Conservation (phyloP, 2,888 invertebrate species). For the Alsophila aescularia region DNA sequence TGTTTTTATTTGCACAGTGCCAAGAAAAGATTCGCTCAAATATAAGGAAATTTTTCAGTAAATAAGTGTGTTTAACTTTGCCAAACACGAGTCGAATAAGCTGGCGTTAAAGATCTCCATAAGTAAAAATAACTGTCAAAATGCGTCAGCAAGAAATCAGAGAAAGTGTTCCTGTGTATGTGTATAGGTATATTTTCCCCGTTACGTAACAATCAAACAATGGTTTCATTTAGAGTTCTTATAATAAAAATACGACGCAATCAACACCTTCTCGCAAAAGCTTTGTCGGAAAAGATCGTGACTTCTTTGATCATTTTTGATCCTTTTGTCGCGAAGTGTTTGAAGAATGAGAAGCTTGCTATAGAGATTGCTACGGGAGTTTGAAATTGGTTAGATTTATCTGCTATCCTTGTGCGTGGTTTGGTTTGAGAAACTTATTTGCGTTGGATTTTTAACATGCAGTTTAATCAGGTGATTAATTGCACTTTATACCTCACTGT, state of each 20-base stretch:
- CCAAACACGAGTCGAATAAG: constrained; percentile 33
- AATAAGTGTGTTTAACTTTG: constrained; percentile 50
- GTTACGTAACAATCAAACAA: constrained; percentile 19
- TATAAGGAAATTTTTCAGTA: constrained; percentile 53
- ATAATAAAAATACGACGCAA: constrained; percentile 27
- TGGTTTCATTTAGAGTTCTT: constrained; percentile 20
- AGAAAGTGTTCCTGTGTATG: not conserved
- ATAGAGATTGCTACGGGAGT: constrained; percentile 51
- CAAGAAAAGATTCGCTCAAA: constrained; percentile 57
- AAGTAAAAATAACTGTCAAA: constrained; percentile 13
- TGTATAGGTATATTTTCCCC: constrained; percentile 1
- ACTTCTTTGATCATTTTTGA: constrained; percentile 40
- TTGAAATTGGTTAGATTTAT: constrained; percentile 58
- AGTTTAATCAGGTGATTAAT: constrained; percentile 47
- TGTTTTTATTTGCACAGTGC: constrained; percentile 61
- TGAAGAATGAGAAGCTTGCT: constrained; percentile 27
- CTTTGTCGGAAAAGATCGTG: constrained; percentile 21
- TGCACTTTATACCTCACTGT: constrained; percentile 44
- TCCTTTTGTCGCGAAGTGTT: constrained; percentile 22
- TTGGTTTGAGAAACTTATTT: constrained; percentile 45
- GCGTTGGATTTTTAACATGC: constrained; percentile 46
- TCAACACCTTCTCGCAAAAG: constrained; percentile 25
- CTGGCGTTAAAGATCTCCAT: constrained; percentile 30
- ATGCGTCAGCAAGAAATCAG: not conserved
- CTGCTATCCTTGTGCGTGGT: constrained; percentile 49